Evolutionary conservation across 2,113 vertebrate species (phyloP), one percentile per base, ranked within the genome.

Genomic region (Pithys albifrons): DNA sequence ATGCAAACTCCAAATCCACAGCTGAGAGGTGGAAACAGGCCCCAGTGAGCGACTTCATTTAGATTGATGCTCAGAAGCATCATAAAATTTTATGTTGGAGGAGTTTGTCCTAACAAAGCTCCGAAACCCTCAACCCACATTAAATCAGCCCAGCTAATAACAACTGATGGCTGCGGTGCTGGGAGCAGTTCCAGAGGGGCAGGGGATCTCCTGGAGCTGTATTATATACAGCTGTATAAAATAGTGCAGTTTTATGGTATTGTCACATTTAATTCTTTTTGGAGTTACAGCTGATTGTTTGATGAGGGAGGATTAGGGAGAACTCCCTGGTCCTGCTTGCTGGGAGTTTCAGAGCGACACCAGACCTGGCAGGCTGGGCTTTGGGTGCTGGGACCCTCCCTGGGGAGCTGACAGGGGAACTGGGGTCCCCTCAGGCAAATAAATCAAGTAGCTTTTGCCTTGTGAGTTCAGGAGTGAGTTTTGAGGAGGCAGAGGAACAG

Each of bases 221-320:
- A 67, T 91, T 91, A 52, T 24, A 46, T 85, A 29, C 85, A 94
- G 91, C 92, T 93, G 83, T 19, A 39, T 62, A 43, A 79, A 85
- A 61, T 22, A 70, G 43, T 59, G 48, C 64, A 11, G 59, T 93
- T 84, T 93, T 95, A 77, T 93, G 89, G 83, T 81, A 74, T 66
- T 87, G 90, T 78, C 90, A 73, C 86, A 65, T 78, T 52, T 80
- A 57, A 62, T 90, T 89, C 33, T 39, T 41, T 55, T 37, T 41
- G 2, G 65, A 75, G 35, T 66, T 35, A 19, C 46, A 74, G 48
- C 48, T 39, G 41, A 70, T 89, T 92, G 72, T 83, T 66, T 86
- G 76, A 43, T 12, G 4, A 58, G 27, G 0, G 14, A 6, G 51
- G 51, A 2, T 73, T 39, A 6, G 28, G 79, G 83, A 76, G 37